These are phyloP conservation scores for Hystrix brachyura DNA, from an alignment of 2,113 vertebrate genomes.

Conservation along the genomic window DNA sequence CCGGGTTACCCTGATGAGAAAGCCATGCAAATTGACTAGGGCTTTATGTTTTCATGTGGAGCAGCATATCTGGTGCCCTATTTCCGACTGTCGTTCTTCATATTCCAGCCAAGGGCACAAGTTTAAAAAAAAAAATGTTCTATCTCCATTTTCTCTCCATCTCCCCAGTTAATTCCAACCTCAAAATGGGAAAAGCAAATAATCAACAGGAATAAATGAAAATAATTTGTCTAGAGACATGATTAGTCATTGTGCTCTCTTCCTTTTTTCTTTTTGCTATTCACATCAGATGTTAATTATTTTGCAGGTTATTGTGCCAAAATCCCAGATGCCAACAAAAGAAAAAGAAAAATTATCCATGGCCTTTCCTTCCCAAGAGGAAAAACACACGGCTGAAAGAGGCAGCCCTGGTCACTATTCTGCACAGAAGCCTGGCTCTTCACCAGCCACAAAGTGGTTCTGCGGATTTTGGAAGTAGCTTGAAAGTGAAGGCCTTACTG, in stretches of 20 bases:
- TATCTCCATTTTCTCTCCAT: background rate
- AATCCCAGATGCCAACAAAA: slow-evolving; percentile 59
- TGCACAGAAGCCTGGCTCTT: background rate
- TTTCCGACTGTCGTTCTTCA: background rate
- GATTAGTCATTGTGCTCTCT: slow-evolving; percentile 58
- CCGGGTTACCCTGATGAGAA: background rate
- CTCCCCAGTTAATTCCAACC: background rate
- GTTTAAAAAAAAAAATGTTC: background rate
- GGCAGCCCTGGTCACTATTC: background rate
- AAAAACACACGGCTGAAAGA: slow-evolving; percentile 19
- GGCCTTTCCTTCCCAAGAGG: slow-evolving; percentile 49
- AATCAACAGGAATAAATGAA: slow-evolving; percentile 16
- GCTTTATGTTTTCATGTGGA: background rate
- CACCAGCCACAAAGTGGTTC: background rate
- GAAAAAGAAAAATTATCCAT: slow-evolving; percentile 48
- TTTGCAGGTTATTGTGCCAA: slow-evolving; percentile 73
- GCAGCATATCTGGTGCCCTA: background rate
- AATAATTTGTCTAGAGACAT: slow-evolving; percentile 52
- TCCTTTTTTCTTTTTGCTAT: slow-evolving; percentile 48
- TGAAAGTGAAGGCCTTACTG: background rate
- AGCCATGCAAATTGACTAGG: background rate
- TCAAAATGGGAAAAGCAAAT: slow-evolving; percentile 52
- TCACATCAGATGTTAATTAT: slow-evolving; percentile 74
- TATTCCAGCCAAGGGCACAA: background rate
- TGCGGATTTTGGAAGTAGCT: background rate